Conservation (phyloP, 2,888 invertebrate genomes). For the Adineta ricciae region DNA sequence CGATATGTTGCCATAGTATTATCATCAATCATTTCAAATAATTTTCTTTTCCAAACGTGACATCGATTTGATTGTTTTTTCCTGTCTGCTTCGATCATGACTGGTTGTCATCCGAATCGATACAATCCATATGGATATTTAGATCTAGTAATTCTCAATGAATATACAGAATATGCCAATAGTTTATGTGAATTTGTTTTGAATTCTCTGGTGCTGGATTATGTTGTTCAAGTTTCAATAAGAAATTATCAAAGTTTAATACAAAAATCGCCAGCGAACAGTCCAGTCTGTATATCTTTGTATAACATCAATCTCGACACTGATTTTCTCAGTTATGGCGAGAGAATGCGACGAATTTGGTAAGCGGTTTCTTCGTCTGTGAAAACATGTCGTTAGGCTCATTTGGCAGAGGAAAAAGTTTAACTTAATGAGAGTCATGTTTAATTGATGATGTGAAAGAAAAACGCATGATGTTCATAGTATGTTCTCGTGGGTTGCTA, state of each 20-base stretch:
- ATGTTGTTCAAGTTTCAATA: not conserved
- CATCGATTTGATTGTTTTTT: not conserved
- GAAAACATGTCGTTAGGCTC: too few relatives aligned
- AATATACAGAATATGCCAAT: not conserved
- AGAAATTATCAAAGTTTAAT: not conserved
- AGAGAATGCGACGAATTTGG: not conserved
- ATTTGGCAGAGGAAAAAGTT: too few relatives aligned
- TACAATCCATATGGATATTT: slow-evolving; percentile 6
- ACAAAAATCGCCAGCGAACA: too few relatives aligned
- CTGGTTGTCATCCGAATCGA: not conserved
- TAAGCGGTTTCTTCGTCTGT: not conserved
- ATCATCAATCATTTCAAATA: not conserved
- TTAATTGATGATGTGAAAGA: too few relatives aligned
- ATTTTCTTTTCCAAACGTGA: not conserved
- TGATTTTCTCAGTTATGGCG: not conserved
- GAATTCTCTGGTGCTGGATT: not conserved
- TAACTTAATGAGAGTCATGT: too few relatives aligned
- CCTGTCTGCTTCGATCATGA: not conserved
- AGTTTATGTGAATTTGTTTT: slow-evolving; percentile 1
- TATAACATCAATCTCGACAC: slow-evolving; percentile 1
- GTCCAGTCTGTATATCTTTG: not conserved
- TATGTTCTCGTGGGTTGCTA: not conserved
- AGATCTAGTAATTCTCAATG: not conserved
- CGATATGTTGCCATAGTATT: not conserved
- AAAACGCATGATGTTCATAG: too few relatives aligned